Base-by-base conservation (phyloP, 2,888 invertebrate genomes). In the Kryphioiulus occultus region DNA sequence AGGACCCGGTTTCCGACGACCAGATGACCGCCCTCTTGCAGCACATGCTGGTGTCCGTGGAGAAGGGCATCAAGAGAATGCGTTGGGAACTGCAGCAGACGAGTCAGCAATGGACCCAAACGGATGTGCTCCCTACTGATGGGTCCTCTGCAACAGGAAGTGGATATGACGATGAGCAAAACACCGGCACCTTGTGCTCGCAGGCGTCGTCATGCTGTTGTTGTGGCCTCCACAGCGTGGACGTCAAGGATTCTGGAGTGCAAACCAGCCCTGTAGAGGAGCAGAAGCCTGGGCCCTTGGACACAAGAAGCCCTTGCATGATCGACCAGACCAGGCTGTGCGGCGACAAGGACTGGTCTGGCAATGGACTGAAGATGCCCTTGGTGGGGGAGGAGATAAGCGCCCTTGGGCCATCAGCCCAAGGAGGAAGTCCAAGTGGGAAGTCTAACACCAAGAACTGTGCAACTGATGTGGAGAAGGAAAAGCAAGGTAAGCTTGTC, bases 1-100 rank as follows among this genome's bases (percentile, higher is more conserved):
- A 59, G 85, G 85, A 32, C 32, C 42, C 85, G 42, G 59, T 53
- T 22, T 22, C 86, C 47, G 89, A 93, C 89, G 93, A 93, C 89
- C 94, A 94, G 89, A 91, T 95, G 89, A 94, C 94, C 85, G 94
- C 94, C 90, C 93, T 95, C 89, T 93, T 95, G 90, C 94, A 94
- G 91, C 94, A 94, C 90, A 92, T 95, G 87, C 92, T 95, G 86
- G 94, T 95, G 87, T 94, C 94, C 88, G 95, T 95, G 87, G 95
- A 95, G 91, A 94, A 94, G 88, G 95, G 94, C 89, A 94, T 95
- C 90, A 94, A 94, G 90, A 93, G 95, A 89, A 94, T 95, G 89
- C 94, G 94, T 89, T 91, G 95, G 89, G 95, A 95, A 91, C 59
- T 87, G 19, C 85, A 85, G 42, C 53, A 42, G 35, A 85, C 85